Evolutionary conservation across 2,113 vertebrate species (phyloP).

Genomic region (Dryoscopus gambensis): DNA sequence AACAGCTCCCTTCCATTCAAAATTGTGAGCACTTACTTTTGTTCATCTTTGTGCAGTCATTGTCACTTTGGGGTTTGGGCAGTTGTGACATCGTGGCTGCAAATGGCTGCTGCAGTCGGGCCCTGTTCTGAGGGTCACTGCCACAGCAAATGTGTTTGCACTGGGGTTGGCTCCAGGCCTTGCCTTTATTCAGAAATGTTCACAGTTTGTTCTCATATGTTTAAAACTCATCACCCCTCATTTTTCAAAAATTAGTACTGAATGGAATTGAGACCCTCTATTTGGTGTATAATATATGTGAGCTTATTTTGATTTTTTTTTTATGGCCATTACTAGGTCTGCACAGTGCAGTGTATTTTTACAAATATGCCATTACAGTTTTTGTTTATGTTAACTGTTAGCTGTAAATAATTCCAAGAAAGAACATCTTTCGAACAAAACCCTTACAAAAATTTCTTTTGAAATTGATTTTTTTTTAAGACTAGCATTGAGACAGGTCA

Average conservation of each 20-base stretch:
- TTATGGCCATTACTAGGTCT: background rate
- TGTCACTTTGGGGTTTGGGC: background rate
- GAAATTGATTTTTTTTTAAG: background rate
- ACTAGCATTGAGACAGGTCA: background rate
- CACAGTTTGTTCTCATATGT: background rate
- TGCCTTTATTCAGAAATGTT: background rate
- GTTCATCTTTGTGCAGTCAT: fast-evolving
- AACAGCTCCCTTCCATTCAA: background rate
- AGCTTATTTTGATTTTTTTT: background rate
- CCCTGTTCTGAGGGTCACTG: fast-evolving
- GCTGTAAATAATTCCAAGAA: background rate
- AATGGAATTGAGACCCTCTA: background rate
- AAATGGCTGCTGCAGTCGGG: fast-evolving
- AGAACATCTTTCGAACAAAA: background rate
- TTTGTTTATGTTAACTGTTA: background rate
- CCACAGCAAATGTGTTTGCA: background rate
- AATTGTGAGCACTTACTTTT: fast-evolving
- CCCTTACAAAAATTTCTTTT: background rate
- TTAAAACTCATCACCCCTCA: background rate
- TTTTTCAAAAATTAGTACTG: background rate
- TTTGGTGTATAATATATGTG: background rate
- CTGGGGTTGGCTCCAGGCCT: background rate
- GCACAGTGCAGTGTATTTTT: background rate
- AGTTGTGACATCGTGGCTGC: fast-evolving
- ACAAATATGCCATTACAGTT: background rate